Evolutionary conservation across 2,797 vertebrate genomes (phyloP).

Genomic region (Clarias platycephalus): DNA sequence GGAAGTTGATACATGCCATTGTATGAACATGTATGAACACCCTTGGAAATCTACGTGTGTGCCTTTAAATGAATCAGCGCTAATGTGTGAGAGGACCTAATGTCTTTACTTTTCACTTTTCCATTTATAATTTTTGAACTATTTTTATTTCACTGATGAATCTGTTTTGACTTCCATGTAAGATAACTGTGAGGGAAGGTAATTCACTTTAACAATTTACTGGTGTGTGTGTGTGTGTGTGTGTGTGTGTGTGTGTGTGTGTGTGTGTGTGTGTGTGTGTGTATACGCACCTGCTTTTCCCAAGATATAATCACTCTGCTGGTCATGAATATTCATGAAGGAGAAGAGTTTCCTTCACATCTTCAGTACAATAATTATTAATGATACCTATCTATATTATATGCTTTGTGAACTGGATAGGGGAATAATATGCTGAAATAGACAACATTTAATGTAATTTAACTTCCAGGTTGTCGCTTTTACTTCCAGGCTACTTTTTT

Average conservation of each 20-base stretch:
- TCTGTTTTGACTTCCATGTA: neutral
- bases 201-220: constrained; percentile 24
- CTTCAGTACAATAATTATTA: neutral
- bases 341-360: neutral
- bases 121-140: neutral
- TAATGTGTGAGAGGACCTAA: neutral
- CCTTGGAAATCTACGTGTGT: neutral
- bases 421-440: constrained; percentile 21
- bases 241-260: no score
- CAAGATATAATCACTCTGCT: neutral
- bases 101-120: neutral
- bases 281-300: neutral
- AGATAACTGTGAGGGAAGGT: constrained; percentile 27
- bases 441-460: constrained; percentile 44
- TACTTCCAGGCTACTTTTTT: neutral
- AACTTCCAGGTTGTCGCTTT: constrained; percentile 28
- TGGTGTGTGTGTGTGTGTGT: no score
- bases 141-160: neutral
- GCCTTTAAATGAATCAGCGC: neutral
- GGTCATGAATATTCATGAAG: neutral
- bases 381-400: neutral
- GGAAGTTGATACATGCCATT: neutral
- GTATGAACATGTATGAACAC: neutral
- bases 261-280: no score
- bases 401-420: constrained; percentile 16